These are phyloP conservation scores for Apodemus speciosus DNA, from an alignment of 2,113 vertebrate species.

Conservation along the genomic window DNA sequence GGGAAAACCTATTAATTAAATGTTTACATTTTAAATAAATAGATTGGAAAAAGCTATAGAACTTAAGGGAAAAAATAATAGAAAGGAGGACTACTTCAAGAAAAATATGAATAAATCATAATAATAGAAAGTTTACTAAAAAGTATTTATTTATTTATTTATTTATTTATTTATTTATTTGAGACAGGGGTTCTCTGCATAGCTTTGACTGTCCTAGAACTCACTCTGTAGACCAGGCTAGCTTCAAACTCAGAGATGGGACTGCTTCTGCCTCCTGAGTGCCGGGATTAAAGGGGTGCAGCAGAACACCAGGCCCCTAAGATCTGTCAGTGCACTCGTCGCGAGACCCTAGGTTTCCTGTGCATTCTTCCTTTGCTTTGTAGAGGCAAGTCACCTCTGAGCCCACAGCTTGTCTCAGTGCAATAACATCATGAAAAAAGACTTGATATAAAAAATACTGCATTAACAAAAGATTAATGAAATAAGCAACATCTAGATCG, in stretches of 20 bases:
- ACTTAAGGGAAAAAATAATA: slow-evolving; percentile 8
- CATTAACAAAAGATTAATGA: slow-evolving; percentile 4
- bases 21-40: slow-evolving; percentile 30
- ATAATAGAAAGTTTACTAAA: slow-evolving; percentile 12
- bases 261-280: neutral
- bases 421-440: neutral
- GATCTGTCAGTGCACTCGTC: neutral
- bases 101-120: neutral
- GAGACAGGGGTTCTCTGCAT: neutral
- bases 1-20: neutral
- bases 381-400: neutral
- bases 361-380: neutral
- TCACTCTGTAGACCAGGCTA: neutral
- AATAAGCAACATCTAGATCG: slow-evolving; percentile 24
- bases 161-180: neutral
- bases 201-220: neutral
- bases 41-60: neutral
- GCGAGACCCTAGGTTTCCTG: neutral
- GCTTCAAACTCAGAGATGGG: neutral
- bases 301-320: neutral
- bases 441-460: neutral
- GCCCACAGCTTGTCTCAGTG: neutral
- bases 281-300: neutral
- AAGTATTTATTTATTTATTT: neutral
- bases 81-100: neutral